Evolutionary conservation across 2,113 vertebrate genomes (phyloP).

Genomic region (Panthera uncia): DNA sequence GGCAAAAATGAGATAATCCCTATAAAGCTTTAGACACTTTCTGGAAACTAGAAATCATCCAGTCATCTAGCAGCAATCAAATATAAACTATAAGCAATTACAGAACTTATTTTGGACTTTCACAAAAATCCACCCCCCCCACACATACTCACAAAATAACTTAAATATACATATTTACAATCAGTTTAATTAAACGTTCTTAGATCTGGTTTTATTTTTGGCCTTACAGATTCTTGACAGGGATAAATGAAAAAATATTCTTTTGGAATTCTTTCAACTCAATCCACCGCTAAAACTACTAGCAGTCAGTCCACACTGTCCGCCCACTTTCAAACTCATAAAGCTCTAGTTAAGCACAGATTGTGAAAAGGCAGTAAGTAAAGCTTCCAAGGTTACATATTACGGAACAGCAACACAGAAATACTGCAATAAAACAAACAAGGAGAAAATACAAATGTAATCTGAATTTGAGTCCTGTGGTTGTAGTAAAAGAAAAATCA

Average conservation of each 20-base stretch:
- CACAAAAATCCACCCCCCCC: not conserved
- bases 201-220: not conserved
- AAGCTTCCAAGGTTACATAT: not conserved
- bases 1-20: not conserved
- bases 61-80: not conserved
- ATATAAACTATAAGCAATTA: conserved; percentile 14
- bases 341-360: not conserved
- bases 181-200: conserved; percentile 16
- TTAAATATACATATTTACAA: not conserved
- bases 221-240: not conserved
- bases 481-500: not conserved
- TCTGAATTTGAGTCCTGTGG: not conserved
- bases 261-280: not conserved
- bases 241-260: not conserved
- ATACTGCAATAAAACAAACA: not conserved
- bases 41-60: not conserved
- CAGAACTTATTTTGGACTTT: not conserved
- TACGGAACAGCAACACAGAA: not conserved
- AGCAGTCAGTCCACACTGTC: not conserved
- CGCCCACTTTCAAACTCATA: not conserved
- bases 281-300: not conserved
- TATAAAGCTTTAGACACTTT: not conserved
- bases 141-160: not conserved
- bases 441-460: conserved; percentile 1
- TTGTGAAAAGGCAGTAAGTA: not conserved